Percentiles rank a stretch among this genome's conserved stretches.
phyloP scores from a whole-genome alignment of 2,797 vertebrate genomes.

The Megaceryle alcyon region DNA sequence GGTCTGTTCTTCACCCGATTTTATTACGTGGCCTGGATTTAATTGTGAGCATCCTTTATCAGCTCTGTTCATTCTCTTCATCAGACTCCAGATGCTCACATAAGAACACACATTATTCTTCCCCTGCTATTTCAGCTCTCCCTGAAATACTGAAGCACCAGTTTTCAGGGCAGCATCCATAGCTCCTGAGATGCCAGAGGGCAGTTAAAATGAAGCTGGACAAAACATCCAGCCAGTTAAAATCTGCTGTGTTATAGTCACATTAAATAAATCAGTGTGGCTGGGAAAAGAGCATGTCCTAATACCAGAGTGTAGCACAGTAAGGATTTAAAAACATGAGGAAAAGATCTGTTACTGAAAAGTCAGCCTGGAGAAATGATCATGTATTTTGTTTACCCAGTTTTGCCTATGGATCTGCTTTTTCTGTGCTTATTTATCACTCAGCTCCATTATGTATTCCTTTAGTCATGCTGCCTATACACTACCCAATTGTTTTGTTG shows the following conservation, averaged over 20 bases:
- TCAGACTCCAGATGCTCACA: neutral
- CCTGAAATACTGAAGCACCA: neutral
- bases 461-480: neutral
- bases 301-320: neutral
- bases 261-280: neutral
- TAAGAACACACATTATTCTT: neutral
- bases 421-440: neutral
- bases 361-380: neutral
- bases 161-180: neutral
- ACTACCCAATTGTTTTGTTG: neutral
- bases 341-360: neutral
- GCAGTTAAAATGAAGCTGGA: neutral
- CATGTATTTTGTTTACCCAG: neutral
- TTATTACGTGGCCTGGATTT: constrained; percentile 33
- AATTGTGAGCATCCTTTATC: constrained; percentile 18
- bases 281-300: neutral
- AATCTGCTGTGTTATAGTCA: neutral
- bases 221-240: neutral
- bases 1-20: neutral
- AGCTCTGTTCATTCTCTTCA: neutral
- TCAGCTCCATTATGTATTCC: neutral
- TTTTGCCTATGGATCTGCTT: neutral
- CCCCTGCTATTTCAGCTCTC: neutral
- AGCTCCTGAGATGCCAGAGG: neutral
- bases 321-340: neutral